Evolutionary conservation across 2,113 vertebrate genomes (phyloP).

Genomic region (Cebus imitator): DNA sequence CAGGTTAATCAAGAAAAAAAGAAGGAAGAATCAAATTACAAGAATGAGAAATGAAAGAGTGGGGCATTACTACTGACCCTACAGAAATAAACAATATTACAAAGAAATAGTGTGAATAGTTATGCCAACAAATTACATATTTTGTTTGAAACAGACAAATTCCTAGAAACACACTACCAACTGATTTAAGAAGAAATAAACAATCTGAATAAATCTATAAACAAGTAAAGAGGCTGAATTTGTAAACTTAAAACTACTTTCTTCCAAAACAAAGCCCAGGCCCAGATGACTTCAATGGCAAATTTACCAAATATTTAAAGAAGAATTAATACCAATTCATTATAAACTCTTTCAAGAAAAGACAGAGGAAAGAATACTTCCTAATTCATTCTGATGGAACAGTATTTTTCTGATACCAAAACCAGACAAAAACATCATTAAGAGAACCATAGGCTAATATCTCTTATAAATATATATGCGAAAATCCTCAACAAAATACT

Average conservation of each 20-base stretch:
- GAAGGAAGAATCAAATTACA: background rate
- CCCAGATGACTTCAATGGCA: background rate
- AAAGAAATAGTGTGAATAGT: background rate
- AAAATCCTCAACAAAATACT: background rate
- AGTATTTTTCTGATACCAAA: background rate
- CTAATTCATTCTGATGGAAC: background rate
- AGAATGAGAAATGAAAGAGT: background rate
- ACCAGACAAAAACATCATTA: background rate
- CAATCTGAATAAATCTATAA: background rate
- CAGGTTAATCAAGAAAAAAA: background rate
- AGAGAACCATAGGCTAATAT: background rate
- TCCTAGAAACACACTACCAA: background rate
- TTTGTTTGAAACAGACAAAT: background rate
- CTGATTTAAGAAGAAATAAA: background rate
- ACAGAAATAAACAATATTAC: background rate
- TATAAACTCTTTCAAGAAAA: background rate
- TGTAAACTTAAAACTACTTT: background rate
- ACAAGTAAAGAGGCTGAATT: background rate
- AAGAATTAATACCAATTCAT: background rate
- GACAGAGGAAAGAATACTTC: background rate
- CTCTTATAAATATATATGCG: background rate
- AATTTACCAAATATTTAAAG: background rate
- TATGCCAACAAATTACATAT: background rate
- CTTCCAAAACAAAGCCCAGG: background rate
- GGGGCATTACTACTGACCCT: background rate